Base-by-base conservation (phyloP, 2,113 vertebrate species). In the Petrocephalus microphthalmus region DNA sequence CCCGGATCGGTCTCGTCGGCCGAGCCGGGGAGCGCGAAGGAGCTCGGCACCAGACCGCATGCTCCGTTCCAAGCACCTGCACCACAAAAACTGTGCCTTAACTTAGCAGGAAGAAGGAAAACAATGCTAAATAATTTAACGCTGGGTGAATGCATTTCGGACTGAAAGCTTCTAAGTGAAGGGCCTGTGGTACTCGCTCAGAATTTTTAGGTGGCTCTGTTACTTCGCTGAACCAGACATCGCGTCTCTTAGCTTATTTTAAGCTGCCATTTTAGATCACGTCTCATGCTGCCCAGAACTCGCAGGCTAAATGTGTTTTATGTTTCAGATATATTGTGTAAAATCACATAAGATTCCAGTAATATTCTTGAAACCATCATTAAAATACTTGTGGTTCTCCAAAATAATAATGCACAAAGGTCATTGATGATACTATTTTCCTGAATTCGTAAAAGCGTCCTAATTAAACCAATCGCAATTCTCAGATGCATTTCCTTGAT, bases 41-140 rank as follows among this genome's bases (percentile, higher is more conserved):
- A 19, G 45, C 20, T 47, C 45, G 37, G 60, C n/a, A 29, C 8
- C 60, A 3, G 29, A 45, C 74, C 17, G 74, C 42, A 20, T 0
- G 19, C 37, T 45, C 33, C 42, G 37, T 45, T 81, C 15, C 37
- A 7, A 25, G 37, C n/a, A 22, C 45, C 45, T 20, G 42, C 20
- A 22, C 17, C 81, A 83, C 81, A 47, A 83, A 83, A 83, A 49
- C 81, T 19, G 13, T 1, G 37, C 54, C 42, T 37, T 78, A 54
- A 78, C 64, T 64, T 42, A 56, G 42, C 19, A 57, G n/a, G 37
- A 17, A n/a, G 74, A 83, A 47, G 45, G 56, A 86, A 78, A 78
- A 78, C 20, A 84, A 60, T 15, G 42, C 37, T 88, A 53, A 83
- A 84, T 88, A 49, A 83, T 88, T 83, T n/a, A 88, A 45, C 20